These are phyloP conservation scores for Saguinus midas DNA, from an alignment of 2,113 vertebrate genomes.

Conservation along the genomic window DNA sequence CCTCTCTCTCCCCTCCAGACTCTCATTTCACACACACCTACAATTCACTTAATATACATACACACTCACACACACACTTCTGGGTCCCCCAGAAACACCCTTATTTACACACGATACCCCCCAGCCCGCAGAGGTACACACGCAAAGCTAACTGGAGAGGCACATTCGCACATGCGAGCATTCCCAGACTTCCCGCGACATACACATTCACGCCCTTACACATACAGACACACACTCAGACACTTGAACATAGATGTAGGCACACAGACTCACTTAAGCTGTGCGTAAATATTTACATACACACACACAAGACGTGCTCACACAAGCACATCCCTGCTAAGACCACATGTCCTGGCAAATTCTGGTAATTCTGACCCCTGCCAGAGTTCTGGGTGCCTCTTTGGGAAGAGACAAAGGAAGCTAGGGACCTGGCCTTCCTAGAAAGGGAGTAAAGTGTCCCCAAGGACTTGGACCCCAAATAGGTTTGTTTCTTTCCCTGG, in stretches of 20 bases:
- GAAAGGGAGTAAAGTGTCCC: background rate
- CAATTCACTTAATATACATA: background rate
- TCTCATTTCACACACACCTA: background rate
- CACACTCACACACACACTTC: background rate
- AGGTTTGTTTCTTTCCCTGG: background rate
- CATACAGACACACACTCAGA: slow-evolving; percentile 76
- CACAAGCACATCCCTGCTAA: slow-evolving; percentile 57
- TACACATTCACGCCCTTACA: slow-evolving; percentile 79
- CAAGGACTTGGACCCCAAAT: background rate
- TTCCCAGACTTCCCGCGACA: slow-evolving; percentile 75
- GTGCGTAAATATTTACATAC: slow-evolving; percentile 78
- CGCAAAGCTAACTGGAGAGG: slow-evolving; percentile 52
- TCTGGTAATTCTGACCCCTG: slow-evolving; percentile 53
- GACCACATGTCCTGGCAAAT: slow-evolving; percentile 60
- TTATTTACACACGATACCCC: background rate
- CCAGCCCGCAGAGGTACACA: slow-evolving; percentile 47
- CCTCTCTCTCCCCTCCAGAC: background rate
- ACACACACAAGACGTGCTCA: slow-evolving; percentile 65
- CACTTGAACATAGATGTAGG: slow-evolving; percentile 80
- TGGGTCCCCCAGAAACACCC: background rate
- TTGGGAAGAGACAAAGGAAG: slow-evolving; percentile 49
- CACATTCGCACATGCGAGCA: slow-evolving; percentile 71
- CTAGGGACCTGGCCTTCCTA: background rate
- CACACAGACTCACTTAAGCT: slow-evolving; percentile 78
- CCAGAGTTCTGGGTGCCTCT: slow-evolving; percentile 26